A percentile compares a stretch with the other conserved stretches of the same genome.
phyloP scores from a whole-genome alignment of 2,888 invertebrate genomes.

The Trissoscelio sp. region DNA sequence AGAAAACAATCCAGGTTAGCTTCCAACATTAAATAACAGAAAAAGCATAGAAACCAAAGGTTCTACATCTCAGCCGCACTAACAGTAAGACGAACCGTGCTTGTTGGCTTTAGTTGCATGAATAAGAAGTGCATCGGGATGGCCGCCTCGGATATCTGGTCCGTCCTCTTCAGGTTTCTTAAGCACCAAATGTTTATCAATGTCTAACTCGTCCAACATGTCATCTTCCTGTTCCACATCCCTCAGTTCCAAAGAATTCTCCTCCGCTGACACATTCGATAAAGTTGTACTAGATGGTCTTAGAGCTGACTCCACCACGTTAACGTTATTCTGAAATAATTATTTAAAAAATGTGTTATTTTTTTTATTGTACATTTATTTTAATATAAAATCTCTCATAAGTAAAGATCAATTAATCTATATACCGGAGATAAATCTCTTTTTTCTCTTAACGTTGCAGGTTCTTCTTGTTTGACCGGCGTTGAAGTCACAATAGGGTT shows the following conservation, averaged over 20 bases:
- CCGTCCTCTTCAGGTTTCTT: constrained; percentile 94
- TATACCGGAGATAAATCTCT: constrained; percentile 77
- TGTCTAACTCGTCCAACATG: constrained; percentile 91
- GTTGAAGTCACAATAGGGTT: constrained; percentile 78
- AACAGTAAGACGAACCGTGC: constrained; percentile 84
- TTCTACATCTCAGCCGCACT: constrained; percentile 55
- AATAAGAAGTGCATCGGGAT: constrained; percentile 96
- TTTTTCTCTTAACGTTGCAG: constrained; percentile 72
- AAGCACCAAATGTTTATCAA: constrained; percentile 90
- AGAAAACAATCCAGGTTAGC: constrained; percentile 44
- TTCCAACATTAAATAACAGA: constrained; percentile 53
- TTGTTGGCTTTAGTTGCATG: constrained; percentile 98
- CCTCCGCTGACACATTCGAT: constrained; percentile 80
- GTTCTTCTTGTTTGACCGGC: constrained; percentile 76
- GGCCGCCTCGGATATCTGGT: constrained; percentile 96
- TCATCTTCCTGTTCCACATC: constrained; percentile 79
- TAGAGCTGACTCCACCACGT: constrained; percentile 76
- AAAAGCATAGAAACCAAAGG: constrained; percentile 48
- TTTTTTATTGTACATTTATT: no score
- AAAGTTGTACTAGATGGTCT: constrained; percentile 80
- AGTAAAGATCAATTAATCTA: not conserved
- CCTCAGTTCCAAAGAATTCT: constrained; percentile 78
- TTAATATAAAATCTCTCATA: no score
- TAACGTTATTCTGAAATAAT: constrained; percentile 76
- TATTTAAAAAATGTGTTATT: no score